These are phyloP conservation scores for Melanotaenia trifasciata DNA, from an alignment of 2,797 vertebrate species.

Conservation along the genomic window DNA sequence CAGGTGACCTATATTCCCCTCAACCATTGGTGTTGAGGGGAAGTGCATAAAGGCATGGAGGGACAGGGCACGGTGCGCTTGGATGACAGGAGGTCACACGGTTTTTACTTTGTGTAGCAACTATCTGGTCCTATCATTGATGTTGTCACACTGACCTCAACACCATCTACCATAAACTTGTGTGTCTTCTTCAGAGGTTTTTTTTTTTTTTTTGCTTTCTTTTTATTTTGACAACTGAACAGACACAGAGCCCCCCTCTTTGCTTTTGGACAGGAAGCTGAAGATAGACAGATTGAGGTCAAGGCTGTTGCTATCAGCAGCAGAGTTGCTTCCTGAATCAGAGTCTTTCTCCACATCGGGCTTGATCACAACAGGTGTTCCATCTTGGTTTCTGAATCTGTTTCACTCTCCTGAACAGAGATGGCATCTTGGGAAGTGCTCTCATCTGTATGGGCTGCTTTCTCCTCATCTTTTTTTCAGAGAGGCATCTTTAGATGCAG, in stretches of 20 bases:
- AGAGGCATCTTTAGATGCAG: conserved; percentile 34
- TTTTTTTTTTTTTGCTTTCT: conserved; percentile 86
- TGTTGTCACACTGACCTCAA: conserved; percentile 98
- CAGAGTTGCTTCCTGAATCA: conserved; percentile 94
- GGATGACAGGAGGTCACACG: too few relatives aligned
- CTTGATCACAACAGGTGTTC: conserved; percentile 75
- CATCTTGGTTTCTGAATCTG: conserved; percentile 66
- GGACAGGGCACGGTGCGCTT: too few relatives aligned
- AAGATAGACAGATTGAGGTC: conserved; percentile 98
- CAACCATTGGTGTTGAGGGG: too few relatives aligned
- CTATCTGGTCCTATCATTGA: conserved; percentile 90
- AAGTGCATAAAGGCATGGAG: too few relatives aligned
- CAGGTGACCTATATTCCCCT: too few relatives aligned
- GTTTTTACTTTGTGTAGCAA: too few relatives aligned
- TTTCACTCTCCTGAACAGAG: conserved; percentile 70
- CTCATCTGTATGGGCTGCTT: conserved; percentile 41
- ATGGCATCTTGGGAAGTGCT: conserved; percentile 51
- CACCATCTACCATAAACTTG: conserved; percentile 97
- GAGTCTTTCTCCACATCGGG: conserved; percentile 90
- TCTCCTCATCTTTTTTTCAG: conserved; percentile 56
- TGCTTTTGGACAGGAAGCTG: conserved; percentile 95
- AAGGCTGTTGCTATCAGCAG: conserved; percentile 92
- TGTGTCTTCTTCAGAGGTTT: conserved; percentile 98
- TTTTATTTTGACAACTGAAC: conserved; percentile 89
- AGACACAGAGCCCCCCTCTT: conserved; percentile 93